A percentile compares a stretch with the other conserved stretches of the same genome.
phyloP scores from a whole-genome alignment of 2,113 vertebrate species.

The Platichthys stellatus region DNA sequence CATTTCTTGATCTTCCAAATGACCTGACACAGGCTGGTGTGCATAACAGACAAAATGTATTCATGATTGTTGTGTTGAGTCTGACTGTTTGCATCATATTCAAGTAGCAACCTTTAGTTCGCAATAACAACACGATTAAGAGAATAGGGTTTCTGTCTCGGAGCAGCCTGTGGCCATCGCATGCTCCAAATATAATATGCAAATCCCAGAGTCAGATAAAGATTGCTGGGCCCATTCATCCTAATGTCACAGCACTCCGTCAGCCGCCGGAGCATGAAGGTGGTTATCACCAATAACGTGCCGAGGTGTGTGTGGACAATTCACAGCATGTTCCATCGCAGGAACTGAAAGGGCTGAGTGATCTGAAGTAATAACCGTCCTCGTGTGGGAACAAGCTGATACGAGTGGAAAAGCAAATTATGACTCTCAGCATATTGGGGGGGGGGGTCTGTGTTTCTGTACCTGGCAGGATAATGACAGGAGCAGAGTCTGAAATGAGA shows the following conservation, averaged over 20 bases:
- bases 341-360: conserved; percentile 56
- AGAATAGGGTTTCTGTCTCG: not conserved
- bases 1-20: too few relatives aligned
- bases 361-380: conserved; percentile 56
- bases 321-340: conserved; percentile 33
- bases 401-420: conserved; percentile 68
- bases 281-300: conserved; percentile 56
- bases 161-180: not conserved
- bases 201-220: conserved; percentile 6
- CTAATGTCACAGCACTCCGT: conserved; percentile 18
- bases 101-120: not conserved
- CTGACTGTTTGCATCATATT: not conserved
- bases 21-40: too few relatives aligned
- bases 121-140: not conserved
- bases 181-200: not conserved
- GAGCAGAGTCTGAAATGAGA: not conserved
- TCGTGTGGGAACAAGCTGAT: conserved; percentile 35
- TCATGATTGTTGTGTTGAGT: too few relatives aligned
- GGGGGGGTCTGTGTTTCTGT: conserved; percentile 32
- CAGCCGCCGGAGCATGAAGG: conserved; percentile 54
- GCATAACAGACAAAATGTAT: too few relatives aligned
- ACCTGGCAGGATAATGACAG: conserved; percentile 21
- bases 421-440: conserved; percentile 44
- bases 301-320: conserved; percentile 46
- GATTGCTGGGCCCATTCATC: conserved; percentile 39